Conservation (phyloP, 2,113 vertebrate genomes). For the Siniperca knerii region DNA sequence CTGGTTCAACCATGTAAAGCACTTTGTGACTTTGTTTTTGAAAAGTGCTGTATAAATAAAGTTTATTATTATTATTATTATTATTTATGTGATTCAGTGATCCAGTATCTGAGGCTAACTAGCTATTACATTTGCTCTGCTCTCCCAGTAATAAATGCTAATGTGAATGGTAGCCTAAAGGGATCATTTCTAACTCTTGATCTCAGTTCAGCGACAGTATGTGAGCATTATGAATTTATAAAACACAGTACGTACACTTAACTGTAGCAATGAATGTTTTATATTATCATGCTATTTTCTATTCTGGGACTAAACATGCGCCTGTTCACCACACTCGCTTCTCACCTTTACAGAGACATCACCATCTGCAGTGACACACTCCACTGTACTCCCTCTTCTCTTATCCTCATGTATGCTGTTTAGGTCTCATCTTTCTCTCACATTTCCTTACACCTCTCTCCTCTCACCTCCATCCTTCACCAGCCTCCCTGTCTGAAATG, state of each 20-base stretch:
- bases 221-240: slow-evolving; percentile 24
- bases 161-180: slow-evolving; percentile 35
- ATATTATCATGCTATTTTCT: slow-evolving; percentile 30
- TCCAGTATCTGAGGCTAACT: slow-evolving; percentile 15
- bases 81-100: slow-evolving; percentile 13
- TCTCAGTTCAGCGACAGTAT: slow-evolving; percentile 26
- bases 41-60: too few species aligned
- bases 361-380: slow-evolving; percentile 56
- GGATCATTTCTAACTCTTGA: slow-evolving; percentile 41
- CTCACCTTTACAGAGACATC: slow-evolving; percentile 60
- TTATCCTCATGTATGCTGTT: slow-evolving; percentile 31
- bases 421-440: slow-evolving; percentile 53
- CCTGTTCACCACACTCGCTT: slow-evolving; percentile 34
- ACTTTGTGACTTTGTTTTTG: too few species aligned
- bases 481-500: slow-evolving; percentile 34
- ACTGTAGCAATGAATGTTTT: slow-evolving; percentile 13
- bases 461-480: slow-evolving; percentile 39
- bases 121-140: slow-evolving; percentile 19
- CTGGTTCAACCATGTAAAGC: too few species aligned
- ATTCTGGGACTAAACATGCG: slow-evolving; percentile 36
- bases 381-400: slow-evolving; percentile 30
- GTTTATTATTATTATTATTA: too few species aligned
- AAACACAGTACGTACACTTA: neutral
- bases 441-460: slow-evolving; percentile 51
- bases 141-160: slow-evolving; percentile 35